Base-by-base conservation (phyloP, 2,888 invertebrate genomes). In the Hyalella azteca region DNA sequence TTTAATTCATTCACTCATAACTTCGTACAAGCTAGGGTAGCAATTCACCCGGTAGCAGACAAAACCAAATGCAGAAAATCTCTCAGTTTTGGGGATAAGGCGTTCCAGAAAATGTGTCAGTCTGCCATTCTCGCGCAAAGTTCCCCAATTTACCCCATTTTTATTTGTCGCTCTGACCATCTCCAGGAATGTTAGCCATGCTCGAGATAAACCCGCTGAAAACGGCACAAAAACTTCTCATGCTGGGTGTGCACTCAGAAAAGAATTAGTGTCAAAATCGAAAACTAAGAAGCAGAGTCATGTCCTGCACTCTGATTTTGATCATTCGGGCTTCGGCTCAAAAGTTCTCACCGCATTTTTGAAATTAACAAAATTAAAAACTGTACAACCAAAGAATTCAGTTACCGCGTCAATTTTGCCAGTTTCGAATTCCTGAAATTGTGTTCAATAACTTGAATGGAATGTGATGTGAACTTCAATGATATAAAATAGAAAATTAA, bases 71-170 rank as follows among this genome's bases (percentile, higher is more conserved):
- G 48, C 13, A 48, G 15, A 19, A 48, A 19, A n/a, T 39, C 22
- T 49, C 29, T 36, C 22, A 26, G n/a, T 50, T 19, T 29, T 29
- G 73, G 60, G 79, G 73, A 26, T 19, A 39, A 29, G 48, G 29
- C 41, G 60, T 40, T 81, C 80, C 84, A 84, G 84, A 84, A 84
- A 84, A 84, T 84, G 84, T 84, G 84, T 84, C 84, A 83, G 83
- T 80, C 40, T 80, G 50, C 79, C 29, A 22, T 32, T 36, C 36
- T 26, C 59, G 78, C 39, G n/a, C n/a, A n/a, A n/a, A n/a, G n/a
- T n/a, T n/a, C n/a, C n/a, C n/a, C n/a, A n/a, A n/a, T n/a, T n/a
- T n/a, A n/a, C n/a, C n/a, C n/a, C n/a, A n/a, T n/a, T n/a, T n/a
- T n/a, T n/a, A n/a, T n/a, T n/a, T n/a, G n/a, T n/a, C n/a, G n/a